These are phyloP conservation scores for Callithrix jacchus DNA, from an alignment of 2,113 vertebrate genomes.

Conservation along the genomic window DNA sequence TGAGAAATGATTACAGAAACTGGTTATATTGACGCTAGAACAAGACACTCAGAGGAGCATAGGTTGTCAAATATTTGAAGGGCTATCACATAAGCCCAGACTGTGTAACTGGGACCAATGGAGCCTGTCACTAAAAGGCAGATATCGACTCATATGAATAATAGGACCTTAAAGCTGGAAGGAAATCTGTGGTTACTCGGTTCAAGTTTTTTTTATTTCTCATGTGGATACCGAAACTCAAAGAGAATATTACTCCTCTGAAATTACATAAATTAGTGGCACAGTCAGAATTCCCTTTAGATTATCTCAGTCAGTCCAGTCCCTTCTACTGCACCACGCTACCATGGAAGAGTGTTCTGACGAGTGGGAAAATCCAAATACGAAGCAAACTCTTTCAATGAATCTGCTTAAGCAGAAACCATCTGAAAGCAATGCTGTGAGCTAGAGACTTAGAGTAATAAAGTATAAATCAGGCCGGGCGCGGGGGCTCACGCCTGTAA, in stretches of 20 bases:
- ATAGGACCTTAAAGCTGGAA: not conserved
- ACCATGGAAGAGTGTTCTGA: not conserved
- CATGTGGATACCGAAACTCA: not conserved
- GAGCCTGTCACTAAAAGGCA: not conserved
- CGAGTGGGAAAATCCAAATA: not conserved
- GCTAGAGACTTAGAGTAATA: not conserved
- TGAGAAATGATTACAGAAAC: not conserved
- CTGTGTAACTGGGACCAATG: not conserved
- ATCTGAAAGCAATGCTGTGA: not conserved
- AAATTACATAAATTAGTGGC: not conserved
- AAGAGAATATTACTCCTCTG: not conserved
- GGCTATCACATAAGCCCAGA: not conserved
- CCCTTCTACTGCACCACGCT: not conserved
- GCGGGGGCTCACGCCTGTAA: no score
- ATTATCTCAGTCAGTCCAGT: not conserved
- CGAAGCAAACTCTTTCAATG: not conserved
- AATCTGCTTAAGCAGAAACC: not conserved
- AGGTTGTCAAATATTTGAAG: not conserved
- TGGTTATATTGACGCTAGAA: not conserved
- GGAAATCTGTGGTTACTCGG: conserved; percentile 31
- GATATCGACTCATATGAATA: not conserved
- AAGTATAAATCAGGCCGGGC: no score
- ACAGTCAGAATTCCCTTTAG: not conserved
- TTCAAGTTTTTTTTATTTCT: conserved; percentile 35
- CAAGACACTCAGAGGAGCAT: not conserved